These are phyloP conservation scores for Macrophya alboannulata DNA, from an alignment of 2,888 invertebrate species.

Conservation along the genomic window DNA sequence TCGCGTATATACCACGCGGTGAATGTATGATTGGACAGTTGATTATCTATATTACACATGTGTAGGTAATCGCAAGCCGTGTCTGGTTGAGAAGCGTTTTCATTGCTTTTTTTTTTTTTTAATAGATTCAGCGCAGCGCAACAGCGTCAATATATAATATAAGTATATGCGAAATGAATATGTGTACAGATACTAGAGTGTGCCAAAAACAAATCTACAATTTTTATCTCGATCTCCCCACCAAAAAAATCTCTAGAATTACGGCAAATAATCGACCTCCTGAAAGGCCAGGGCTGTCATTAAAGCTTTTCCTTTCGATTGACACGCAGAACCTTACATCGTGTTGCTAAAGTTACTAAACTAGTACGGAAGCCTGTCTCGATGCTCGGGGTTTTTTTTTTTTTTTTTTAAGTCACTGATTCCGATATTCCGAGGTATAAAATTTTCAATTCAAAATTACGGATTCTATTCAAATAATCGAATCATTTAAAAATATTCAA, in stretches of 20 bases:
- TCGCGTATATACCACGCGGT: neutral
- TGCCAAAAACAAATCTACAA: neutral
- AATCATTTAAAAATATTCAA: too few relatives aligned
- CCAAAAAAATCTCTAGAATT: neutral
- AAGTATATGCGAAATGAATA: neutral
- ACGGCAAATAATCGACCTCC: too few relatives aligned
- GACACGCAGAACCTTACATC: too few relatives aligned
- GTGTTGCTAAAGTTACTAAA: too few relatives aligned
- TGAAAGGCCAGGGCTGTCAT: too few relatives aligned
- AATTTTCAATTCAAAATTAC: too few relatives aligned
- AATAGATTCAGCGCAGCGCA: neutral
- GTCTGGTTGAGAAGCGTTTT: neutral
- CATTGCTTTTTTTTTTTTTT: neutral
- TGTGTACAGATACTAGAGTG: neutral
- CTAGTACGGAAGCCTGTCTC: too few relatives aligned
- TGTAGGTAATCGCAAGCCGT: slow-evolving; percentile 5
- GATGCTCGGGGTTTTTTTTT: too few relatives aligned
- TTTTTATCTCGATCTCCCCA: neutral
- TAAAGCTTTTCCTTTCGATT: too few relatives aligned
- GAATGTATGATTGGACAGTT: slow-evolving; percentile 4
- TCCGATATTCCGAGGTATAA: too few relatives aligned
- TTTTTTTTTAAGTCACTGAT: too few relatives aligned
- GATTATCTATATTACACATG: slow-evolving; percentile 1
- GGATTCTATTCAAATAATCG: too few relatives aligned
- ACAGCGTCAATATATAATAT: neutral